These are phyloP conservation scores for Narcine bancroftii DNA, from an alignment of 2,113 vertebrate genomes.

Conservation along the genomic window DNA sequence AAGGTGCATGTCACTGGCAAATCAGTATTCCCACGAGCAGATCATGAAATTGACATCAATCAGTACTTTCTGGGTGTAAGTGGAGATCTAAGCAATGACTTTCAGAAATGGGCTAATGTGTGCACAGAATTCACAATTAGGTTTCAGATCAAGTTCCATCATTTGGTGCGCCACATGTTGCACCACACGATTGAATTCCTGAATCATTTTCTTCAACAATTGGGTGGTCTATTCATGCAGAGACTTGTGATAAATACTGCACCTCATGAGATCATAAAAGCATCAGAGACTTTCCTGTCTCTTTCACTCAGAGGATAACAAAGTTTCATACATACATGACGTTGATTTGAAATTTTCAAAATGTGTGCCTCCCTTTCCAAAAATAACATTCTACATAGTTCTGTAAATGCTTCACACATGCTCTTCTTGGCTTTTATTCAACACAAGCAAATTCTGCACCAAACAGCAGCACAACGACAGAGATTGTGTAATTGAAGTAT, in stretches of 20 bases:
- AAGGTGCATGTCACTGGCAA: no score
- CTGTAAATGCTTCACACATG: slow-evolving; percentile 7
- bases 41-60: no score
- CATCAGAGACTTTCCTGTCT: neutral
- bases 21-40: no score
- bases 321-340: neutral
- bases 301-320: neutral
- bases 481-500: neutral
- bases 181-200: no score
- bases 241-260: neutral
- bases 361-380: slow-evolving; percentile 15
- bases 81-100: no score
- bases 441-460: neutral
- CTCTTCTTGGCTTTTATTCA: slow-evolving; percentile 16
- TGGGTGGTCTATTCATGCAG: neutral
- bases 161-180: no score
- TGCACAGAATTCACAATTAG: no score
- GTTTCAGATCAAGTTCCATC: no score
- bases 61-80: no score
- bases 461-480: neutral
- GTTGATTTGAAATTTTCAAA: neutral
- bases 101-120: no score
- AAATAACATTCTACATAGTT: slow-evolving; percentile 29
- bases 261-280: neutral
- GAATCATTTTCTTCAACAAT: no score